Evolutionary conservation across 1,140 invertebrate species (phyloP).

Genomic region (Argopecten irradians): DNA sequence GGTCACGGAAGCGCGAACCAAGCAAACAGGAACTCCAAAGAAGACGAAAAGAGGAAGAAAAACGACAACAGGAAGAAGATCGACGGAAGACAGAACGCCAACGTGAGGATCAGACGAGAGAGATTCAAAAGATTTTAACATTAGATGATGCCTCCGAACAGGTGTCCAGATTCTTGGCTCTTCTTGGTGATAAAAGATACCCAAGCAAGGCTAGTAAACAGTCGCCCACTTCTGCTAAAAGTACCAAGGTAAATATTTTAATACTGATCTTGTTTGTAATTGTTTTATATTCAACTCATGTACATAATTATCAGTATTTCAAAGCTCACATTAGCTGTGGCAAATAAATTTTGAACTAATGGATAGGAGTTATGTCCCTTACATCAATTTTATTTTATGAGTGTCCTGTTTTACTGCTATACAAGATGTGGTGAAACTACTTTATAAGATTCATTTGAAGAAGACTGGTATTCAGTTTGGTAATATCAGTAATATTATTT

Average conservation of each 20-base stretch:
- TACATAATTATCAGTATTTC: no score
- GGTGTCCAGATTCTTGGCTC: constrained; percentile 47
- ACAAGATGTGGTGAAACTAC: no score
- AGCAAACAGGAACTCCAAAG: neutral
- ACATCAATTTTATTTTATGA: neutral
- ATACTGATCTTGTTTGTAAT: neutral
- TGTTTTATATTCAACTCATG: no score
- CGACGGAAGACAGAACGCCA: constrained; percentile 17
- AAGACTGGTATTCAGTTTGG: no score
- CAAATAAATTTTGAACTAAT: neutral
- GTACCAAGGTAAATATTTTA: neutral
- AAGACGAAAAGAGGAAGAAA: constrained; percentile 25
- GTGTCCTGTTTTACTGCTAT: neutral
- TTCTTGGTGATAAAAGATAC: neutral
- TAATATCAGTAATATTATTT: no score
- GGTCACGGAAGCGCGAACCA: neutral
- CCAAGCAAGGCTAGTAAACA: neutral
- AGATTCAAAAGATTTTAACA: constrained; percentile 59
- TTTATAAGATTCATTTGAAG: no score
- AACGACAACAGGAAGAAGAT: constrained; percentile 43
- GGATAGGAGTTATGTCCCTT: neutral
- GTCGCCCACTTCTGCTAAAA: neutral
- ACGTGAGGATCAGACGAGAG: constrained; percentile 28
- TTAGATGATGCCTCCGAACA: constrained; percentile 61
- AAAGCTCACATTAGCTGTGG: no score